A percentile compares a stretch with the other conserved stretches of the same genome.
These are phyloP conservation scores for Bradysia coprophila DNA, from an alignment of 1,140 invertebrate genomes.

Conservation along the genomic window DNA sequence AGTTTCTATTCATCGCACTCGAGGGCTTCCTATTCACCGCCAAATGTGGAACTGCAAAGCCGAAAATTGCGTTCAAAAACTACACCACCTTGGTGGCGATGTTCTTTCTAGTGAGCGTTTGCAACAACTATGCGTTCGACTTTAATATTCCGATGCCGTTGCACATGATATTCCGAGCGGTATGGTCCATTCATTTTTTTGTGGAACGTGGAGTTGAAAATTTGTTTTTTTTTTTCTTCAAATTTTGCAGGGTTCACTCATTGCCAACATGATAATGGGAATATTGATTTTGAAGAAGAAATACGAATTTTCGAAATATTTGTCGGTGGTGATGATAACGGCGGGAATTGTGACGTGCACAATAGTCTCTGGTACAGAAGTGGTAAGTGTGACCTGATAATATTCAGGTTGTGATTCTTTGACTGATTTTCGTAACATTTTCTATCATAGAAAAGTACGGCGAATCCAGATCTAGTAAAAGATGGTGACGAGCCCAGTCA, in stretches of 20 bases:
- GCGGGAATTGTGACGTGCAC: conserved; percentile 84
- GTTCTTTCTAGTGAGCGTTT: conserved; percentile 84
- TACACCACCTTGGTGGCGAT: conserved; percentile 74
- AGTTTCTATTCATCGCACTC: conserved; percentile 79
- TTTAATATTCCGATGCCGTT: conserved; percentile 97
- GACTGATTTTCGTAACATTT: conserved; percentile 7
- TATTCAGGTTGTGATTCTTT: conserved; percentile 6
- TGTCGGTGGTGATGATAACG: conserved; percentile 86
- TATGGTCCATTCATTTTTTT: conserved; percentile 29
- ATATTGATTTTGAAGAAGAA: conserved; percentile 73
- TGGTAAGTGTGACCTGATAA: conserved; percentile 23
- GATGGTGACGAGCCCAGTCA: conserved; percentile 28
- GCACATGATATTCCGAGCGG: conserved; percentile 96
- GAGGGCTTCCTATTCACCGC: conserved; percentile 84
- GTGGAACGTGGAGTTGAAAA: background rate
- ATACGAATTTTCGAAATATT: conserved; percentile 73
- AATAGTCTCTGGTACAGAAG: conserved; percentile 60
- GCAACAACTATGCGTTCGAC: conserved; percentile 91
- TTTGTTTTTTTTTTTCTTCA: conserved; percentile 4
- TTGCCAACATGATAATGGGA: conserved; percentile 93
- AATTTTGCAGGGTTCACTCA: conserved; percentile 65
- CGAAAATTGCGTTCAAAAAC: conserved; percentile 52
- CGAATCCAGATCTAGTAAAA: conserved; percentile 22
- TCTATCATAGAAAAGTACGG: conserved; percentile 20
- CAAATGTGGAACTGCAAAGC: conserved; percentile 63